phyloP scores from a whole-genome alignment of 2,888 invertebrate species.

The Crocallis elinguaria region DNA sequence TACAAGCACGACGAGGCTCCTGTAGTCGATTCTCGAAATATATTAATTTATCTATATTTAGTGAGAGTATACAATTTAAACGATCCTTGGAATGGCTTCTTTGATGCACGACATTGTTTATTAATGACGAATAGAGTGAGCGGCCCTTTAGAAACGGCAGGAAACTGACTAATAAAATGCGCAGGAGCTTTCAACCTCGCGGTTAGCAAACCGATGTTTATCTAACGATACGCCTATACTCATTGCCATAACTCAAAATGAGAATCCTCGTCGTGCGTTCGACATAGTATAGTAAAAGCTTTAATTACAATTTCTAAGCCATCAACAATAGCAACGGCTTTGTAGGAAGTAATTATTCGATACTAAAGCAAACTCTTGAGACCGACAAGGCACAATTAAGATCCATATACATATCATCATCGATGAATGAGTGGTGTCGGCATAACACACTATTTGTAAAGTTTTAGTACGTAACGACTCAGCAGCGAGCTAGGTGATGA shows the following conservation, averaged over 20 bases:
- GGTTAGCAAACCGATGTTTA: constrained; percentile 42
- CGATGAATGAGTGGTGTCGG: constrained; percentile 53
- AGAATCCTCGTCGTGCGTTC: constrained; percentile 16
- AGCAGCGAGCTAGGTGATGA: constrained; percentile 44
- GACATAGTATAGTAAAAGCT: constrained; percentile 24
- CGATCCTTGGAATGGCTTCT: constrained; percentile 58
- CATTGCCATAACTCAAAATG: constrained; percentile 25
- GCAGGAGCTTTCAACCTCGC: constrained; percentile 46
- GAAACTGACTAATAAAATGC: constrained; percentile 61
- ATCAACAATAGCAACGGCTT: constrained; percentile 42
- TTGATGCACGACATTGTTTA: constrained; percentile 71
- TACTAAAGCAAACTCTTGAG: constrained; percentile 50
- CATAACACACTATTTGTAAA: constrained; percentile 50
- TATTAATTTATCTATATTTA: constrained; percentile 31
- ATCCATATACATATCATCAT: constrained; percentile 57
- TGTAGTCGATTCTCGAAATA: constrained; percentile 24
- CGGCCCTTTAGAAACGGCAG: constrained; percentile 57
- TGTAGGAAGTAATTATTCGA: constrained; percentile 57
- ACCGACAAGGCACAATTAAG: constrained; percentile 54
- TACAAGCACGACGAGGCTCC: constrained; percentile 39
- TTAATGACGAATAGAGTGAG: constrained; percentile 57
- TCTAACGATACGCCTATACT: constrained; percentile 16
- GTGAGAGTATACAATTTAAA: constrained; percentile 45
- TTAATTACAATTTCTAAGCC: constrained; percentile 37
- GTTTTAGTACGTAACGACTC: constrained; percentile 42